Evolutionary conservation across 2,888 invertebrate species (phyloP).

Genomic region (Cerastoderma edule): DNA sequence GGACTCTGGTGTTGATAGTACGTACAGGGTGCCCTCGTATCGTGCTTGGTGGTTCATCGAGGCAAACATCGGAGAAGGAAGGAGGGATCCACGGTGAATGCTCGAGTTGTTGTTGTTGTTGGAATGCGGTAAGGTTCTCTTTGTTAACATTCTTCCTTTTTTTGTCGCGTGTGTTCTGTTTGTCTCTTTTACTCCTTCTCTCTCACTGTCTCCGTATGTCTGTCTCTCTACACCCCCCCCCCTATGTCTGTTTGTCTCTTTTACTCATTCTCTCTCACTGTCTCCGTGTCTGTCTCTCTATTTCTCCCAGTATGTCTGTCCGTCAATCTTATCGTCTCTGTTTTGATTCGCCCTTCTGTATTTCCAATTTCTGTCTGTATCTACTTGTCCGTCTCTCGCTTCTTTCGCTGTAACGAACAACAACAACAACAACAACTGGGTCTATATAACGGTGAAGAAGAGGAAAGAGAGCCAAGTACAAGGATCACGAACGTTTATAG

Average conservation of each 20-base stretch:
- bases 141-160: not conserved
- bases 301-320: conserved; percentile 17
- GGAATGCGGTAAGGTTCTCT: too few species aligned
- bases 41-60: conserved; percentile 36
- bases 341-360: too few species aligned
- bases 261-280: conserved; percentile 9
- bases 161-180: not conserved
- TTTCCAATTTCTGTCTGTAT: too few species aligned
- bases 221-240: conserved; percentile 3
- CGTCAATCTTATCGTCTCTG: conserved; percentile 1
- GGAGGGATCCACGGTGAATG: too few species aligned
- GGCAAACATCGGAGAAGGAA: too few species aligned
- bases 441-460: too few species aligned
- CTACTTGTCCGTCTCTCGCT: too few species aligned
- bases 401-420: too few species aligned
- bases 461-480: too few species aligned
- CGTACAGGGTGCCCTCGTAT: conserved; percentile 28
- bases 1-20: conserved; percentile 21
- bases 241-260: conserved; percentile 13
- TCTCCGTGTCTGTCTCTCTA: conserved; percentile 18
- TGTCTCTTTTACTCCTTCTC: not conserved
- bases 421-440: too few species aligned
- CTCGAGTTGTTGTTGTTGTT: too few species aligned
- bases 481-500: too few species aligned
- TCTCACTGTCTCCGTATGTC: conserved; percentile 8